Evolutionary conservation across 1,140 invertebrate genomes (phyloP), one percentile per base, ranked within the genome.

Genomic region (Meteorus sp.): DNA sequence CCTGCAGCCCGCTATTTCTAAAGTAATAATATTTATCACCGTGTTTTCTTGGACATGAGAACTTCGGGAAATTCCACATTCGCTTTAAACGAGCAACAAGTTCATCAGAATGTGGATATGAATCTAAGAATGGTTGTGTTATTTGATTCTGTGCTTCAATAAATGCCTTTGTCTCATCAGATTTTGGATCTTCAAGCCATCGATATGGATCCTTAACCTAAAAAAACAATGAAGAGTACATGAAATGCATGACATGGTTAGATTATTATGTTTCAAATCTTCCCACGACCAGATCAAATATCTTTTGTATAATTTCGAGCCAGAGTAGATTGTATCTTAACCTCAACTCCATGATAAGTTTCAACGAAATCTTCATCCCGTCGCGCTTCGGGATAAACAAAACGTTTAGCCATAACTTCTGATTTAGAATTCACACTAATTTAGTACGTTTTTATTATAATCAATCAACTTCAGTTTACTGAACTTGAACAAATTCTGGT

Each of bases 61-160:
- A 97, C 78, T 97, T 98, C 25, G 94, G 93, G 82, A 93, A 99
- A 79, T 99, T 91, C 94, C 94, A 98, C 2, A 98, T 80, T 66
- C 95, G 88, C 0, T 90, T 97, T 2, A 99, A 82, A 57, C 88
- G 83, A 43, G 85, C 78, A 66, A 89, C 86, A 37, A 98, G 87
- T 64, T 87, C 85, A 8, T 87, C 76, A 66, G 91, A 88, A 41
- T 85, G 82, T 3, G 85, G 80, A 71, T 91, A 97, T 13, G 83
- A 81, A 61, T 93, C 84, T 3, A 99, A 81, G 79, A 89, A 99
- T 1, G 94, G 93, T 47, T 84, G 79, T 8, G 94, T 94, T 13
- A 99, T 84, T 19, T 86, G 85, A 85, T 99, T 99, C 78, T 99
- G 92, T 8, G 86, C 88, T 56, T 95, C 88, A 27, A 99, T 92